Conservation (phyloP, 1,140 invertebrate genomes). For the Caenorhabditis briggsae region DNA sequence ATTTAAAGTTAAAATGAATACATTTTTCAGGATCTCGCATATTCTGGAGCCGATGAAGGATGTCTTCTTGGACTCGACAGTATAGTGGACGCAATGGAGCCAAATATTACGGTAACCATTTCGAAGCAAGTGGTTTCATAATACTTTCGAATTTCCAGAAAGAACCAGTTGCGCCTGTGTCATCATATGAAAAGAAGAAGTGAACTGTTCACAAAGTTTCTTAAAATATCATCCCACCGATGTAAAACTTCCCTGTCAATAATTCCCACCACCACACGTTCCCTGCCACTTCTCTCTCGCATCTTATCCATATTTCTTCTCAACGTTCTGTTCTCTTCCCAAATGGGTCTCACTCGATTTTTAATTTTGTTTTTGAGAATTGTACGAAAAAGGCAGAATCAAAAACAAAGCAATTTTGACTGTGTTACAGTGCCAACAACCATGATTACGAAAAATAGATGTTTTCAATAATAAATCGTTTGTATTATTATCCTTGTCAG, state of each 20-base stretch:
- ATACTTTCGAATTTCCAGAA: neutral
- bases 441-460: conserved; percentile 15
- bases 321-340: conserved; percentile 16
- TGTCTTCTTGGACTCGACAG: conserved; percentile 12
- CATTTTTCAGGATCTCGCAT: conserved; percentile 13
- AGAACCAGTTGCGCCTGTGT: neutral
- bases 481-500: too few relatives aligned
- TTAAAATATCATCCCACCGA: conserved; percentile 4
- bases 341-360: conserved; percentile 44
- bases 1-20: neutral
- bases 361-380: conserved; percentile 1
- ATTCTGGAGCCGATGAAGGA: conserved; percentile 39
- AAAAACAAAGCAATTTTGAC: conserved; percentile 3
- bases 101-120: neutral
- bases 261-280: neutral
- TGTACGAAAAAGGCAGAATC: neutral
- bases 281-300: neutral
- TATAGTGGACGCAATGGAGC: conserved; percentile 20
- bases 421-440: conserved; percentile 35
- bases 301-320: conserved; percentile 25
- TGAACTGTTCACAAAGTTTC: neutral
- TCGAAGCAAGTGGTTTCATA: too few relatives aligned
- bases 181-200: conserved; percentile 15
- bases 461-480: conserved; percentile 23
- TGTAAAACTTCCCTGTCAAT: conserved; percentile 14